A percentile compares a stretch with the other conserved stretches of the same genome.
phyloP scores from a whole-genome alignment of 2,797 vertebrate species.

The Lutjanus campechanus region DNA sequence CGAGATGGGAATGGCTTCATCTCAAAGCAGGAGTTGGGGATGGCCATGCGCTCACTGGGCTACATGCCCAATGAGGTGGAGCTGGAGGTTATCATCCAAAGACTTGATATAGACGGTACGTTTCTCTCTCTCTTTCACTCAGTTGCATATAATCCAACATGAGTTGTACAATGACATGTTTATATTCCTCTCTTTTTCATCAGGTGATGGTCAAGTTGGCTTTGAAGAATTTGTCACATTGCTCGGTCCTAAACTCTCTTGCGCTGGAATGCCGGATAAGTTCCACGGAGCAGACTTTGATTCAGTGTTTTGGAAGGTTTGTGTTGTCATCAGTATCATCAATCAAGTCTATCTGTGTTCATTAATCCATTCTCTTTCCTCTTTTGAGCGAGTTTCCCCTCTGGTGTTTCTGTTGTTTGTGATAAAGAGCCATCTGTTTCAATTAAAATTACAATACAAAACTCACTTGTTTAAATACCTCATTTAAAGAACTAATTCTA shows the following conservation, averaged over 20 bases:
- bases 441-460: conserved; percentile 39
- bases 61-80: conserved; percentile 99
- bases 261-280: conserved; percentile 95
- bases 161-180: conserved; percentile 11
- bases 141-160: not conserved
- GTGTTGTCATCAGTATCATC: not conserved
- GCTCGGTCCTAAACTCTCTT: conserved; percentile 94
- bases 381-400: conserved; percentile 14
- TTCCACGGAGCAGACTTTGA: conserved; percentile 97
- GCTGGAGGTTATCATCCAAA: conserved; percentile 98
- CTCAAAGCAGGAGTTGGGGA: conserved; percentile 99
- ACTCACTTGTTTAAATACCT: too few relatives aligned
- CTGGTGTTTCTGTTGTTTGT: conserved; percentile 16
- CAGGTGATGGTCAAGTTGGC: conserved; percentile 97
- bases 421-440: conserved; percentile 32
- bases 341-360: conserved; percentile 23
- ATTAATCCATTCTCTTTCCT: conserved; percentile 18
- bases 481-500: conserved; percentile 27
- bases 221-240: conserved; percentile 98
- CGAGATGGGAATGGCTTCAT: conserved; percentile 98
- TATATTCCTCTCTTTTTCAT: conserved; percentile 20
- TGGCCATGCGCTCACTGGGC: conserved; percentile 97
- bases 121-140: not conserved
- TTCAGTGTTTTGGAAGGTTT: conserved; percentile 98
- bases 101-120: conserved; percentile 96